Evolutionary conservation across 2,113 vertebrate genomes (phyloP).

Genomic region (Platichthys stellatus): DNA sequence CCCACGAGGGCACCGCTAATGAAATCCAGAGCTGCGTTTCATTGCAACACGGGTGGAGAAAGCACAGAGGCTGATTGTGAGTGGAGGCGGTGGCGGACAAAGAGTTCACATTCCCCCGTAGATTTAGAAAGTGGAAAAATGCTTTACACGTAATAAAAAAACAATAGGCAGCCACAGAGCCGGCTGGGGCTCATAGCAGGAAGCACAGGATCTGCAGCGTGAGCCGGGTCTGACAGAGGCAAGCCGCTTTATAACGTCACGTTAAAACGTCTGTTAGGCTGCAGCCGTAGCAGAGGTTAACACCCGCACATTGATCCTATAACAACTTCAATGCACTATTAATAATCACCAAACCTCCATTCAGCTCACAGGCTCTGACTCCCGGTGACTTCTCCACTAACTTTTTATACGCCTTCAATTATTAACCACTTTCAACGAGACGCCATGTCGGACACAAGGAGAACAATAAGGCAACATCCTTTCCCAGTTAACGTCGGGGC

Average conservation of each 20-base stretch:
- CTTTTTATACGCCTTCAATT: background rate
- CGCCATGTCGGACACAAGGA: slow-evolving; percentile 48
- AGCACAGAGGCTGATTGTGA: slow-evolving; percentile 30
- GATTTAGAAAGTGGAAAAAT: slow-evolving; percentile 69
- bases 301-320: slow-evolving; percentile 41
- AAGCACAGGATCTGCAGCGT: slow-evolving; percentile 58
- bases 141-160: slow-evolving; percentile 76
- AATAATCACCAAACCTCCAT: slow-evolving; percentile 7
- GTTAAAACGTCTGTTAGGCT: slow-evolving; percentile 54
- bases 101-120: slow-evolving; percentile 46
- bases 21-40: slow-evolving; percentile 57
- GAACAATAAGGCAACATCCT: slow-evolving; percentile 58
- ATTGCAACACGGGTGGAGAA: slow-evolving; percentile 31
- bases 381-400: background rate
- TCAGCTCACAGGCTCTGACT: background rate
- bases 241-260: slow-evolving; percentile 53
- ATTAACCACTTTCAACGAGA: slow-evolving; percentile 23
- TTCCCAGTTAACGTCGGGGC: slow-evolving; percentile 65
- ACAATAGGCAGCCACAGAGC: slow-evolving; percentile 61
- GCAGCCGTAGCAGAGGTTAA: slow-evolving; percentile 51
- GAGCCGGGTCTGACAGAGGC: slow-evolving; percentile 35
- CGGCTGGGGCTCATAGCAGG: slow-evolving; percentile 66
- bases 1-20: slow-evolving; percentile 15
- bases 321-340: slow-evolving; percentile 23
- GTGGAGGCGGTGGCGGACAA: slow-evolving; percentile 43